Evolutionary conservation across 2,113 vertebrate species (phyloP).

Genomic region (Gavia stellata): DNA sequence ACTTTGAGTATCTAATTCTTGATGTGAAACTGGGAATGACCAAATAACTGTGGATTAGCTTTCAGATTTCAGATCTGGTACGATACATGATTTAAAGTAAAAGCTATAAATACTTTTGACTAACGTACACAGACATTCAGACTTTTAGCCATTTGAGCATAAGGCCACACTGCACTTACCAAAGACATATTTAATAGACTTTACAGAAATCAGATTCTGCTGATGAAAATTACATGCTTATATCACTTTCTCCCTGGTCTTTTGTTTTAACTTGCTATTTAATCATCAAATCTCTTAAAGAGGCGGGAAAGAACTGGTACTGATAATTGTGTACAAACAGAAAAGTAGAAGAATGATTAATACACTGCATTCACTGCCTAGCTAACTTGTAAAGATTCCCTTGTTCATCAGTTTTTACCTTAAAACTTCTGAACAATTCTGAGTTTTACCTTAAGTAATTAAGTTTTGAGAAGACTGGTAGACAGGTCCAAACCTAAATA

Average conservation of each 20-base stretch:
- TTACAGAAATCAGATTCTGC: not conserved
- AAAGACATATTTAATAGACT: not conserved
- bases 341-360: not conserved
- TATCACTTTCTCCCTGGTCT: not conserved
- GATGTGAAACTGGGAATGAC: not conserved
- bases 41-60: not conserved
- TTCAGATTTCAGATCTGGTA: not conserved
- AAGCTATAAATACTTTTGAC: constrained; percentile 3
- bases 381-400: not conserved
- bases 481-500: not conserved
- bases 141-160: not conserved
- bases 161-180: not conserved
- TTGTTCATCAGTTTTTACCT: not conserved
- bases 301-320: not conserved
- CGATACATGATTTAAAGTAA: not conserved
- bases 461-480: not conserved
- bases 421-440: not conserved
- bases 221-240: not conserved
- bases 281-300: not conserved
- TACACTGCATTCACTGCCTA: not conserved
- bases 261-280: not conserved
- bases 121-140: not conserved
- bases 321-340: not conserved
- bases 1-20: not conserved
- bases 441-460: not conserved